Percentiles rank a stretch among this genome's conserved stretches.
Evolutionary conservation across 2,113 vertebrate genomes (phyloP).

Genomic region (Arenaria interpres): DNA sequence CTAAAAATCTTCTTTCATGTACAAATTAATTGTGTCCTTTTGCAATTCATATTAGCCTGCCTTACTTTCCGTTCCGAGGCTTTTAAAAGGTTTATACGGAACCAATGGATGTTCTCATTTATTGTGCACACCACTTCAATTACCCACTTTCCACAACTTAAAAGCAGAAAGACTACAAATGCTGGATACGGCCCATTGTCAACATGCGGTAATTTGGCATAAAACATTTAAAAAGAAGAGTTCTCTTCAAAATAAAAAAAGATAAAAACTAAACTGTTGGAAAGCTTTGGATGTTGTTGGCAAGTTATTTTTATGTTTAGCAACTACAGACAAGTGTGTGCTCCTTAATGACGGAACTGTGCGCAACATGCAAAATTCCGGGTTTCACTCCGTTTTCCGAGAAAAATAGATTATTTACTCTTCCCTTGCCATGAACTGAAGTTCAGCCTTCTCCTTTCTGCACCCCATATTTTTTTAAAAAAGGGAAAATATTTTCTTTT

Average conservation of each 20-base stretch:
- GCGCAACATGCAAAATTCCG: background rate
- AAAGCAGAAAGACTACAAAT: slow-evolving; percentile 15
- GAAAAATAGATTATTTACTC: background rate
- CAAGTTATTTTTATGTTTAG: slow-evolving; percentile 16
- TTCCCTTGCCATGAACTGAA: background rate
- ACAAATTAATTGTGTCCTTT: slow-evolving; percentile 78
- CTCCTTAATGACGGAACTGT: background rate
- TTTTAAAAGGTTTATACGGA: slow-evolving; percentile 61
- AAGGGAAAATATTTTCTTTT: background rate
- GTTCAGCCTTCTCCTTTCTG: background rate
- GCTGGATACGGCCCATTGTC: background rate
- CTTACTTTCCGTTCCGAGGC: slow-evolving; percentile 10
- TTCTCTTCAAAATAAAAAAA: slow-evolving; percentile 6
- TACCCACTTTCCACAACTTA: slow-evolving; percentile 14
- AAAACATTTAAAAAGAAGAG: background rate
- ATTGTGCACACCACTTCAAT: slow-evolving; percentile 49
- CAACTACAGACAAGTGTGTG: background rate
- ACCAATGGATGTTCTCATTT: slow-evolving; percentile 55
- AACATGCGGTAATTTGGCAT: slow-evolving; percentile 1
- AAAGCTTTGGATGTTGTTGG: background rate
- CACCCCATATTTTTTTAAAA: background rate
- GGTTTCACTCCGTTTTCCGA: background rate
- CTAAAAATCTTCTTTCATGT: slow-evolving; percentile 71
- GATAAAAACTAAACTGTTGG: background rate
- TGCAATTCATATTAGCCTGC: slow-evolving; percentile 66